Evolutionary conservation across 2,113 vertebrate genomes (phyloP).

Genomic region (Jacana jacana): DNA sequence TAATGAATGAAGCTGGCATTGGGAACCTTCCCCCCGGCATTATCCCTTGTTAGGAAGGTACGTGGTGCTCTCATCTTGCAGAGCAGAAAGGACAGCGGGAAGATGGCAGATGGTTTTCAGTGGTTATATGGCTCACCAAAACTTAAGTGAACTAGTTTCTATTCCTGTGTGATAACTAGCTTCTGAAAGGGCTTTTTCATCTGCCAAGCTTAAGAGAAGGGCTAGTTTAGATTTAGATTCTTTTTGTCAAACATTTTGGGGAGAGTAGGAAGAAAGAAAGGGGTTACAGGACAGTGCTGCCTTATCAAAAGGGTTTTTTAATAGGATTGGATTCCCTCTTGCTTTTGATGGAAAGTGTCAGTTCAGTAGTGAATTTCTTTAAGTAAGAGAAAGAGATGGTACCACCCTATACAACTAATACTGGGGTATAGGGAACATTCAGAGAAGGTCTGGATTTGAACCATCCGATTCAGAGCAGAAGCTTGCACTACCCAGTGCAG

Average conservation of each 20-base stretch:
- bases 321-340: background rate
- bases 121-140: background rate
- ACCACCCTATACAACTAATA: background rate
- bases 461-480: background rate
- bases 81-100: background rate
- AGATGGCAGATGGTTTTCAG: background rate
- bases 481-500: too few species aligned
- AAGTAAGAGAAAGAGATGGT: background rate
- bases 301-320: background rate
- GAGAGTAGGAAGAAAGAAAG: background rate
- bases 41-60: background rate
- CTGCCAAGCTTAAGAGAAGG: background rate
- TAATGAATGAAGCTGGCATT: background rate
- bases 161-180: background rate
- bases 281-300: background rate
- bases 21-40: background rate
- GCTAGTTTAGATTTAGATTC: background rate
- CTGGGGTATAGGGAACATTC: background rate
- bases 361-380: background rate
- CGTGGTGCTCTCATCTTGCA: fast-evolving
- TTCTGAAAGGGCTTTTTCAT: slow-evolving; percentile 1
- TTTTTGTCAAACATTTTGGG: background rate
- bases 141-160: background rate
- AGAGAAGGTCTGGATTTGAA: background rate
- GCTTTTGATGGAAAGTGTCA: background rate